These are phyloP conservation scores for Ornithoptera priamus DNA, from an alignment of 2,888 invertebrate genomes.

Conservation along the genomic window DNA sequence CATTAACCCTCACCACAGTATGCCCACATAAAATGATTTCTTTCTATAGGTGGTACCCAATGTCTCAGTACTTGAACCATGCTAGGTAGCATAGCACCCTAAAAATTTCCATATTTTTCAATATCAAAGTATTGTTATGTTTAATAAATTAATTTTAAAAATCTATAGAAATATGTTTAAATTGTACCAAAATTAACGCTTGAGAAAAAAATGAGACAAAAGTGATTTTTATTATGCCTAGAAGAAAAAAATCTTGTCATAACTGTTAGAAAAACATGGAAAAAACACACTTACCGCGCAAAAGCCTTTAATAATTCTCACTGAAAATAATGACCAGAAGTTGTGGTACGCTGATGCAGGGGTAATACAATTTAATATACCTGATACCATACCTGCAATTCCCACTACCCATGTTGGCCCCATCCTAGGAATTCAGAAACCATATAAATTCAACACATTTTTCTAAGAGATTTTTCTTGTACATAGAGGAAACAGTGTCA, in stretches of 20 bases:
- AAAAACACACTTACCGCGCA: slow-evolving; percentile 60
- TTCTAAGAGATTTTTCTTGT: not conserved
- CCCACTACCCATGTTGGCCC: slow-evolving; percentile 71
- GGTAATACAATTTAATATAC: slow-evolving; percentile 59
- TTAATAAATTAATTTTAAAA: not conserved
- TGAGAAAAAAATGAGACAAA: too few relatives aligned
- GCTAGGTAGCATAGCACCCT: slow-evolving; percentile 74
- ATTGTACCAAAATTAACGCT: not conserved
- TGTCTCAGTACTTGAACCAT: slow-evolving; percentile 71
- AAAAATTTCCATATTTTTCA: slow-evolving; percentile 29
- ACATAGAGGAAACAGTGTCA: slow-evolving; percentile 29
- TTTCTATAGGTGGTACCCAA: slow-evolving; percentile 73
- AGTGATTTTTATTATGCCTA: too few relatives aligned
- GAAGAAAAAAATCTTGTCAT: not conserved
- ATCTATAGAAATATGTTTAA: not conserved
- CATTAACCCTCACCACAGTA: slow-evolving; percentile 62
- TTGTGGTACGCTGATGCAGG: slow-evolving; percentile 61
- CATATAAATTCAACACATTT: not conserved
- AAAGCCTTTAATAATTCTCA: slow-evolving; percentile 62
- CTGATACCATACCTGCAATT: slow-evolving; percentile 60
- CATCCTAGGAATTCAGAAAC: slow-evolving; percentile 43
- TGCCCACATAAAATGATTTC: slow-evolving; percentile 74
- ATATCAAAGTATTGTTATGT: slow-evolving; percentile 2
- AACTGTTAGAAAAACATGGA: not conserved
- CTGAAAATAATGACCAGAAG: slow-evolving; percentile 62